Conservation (phyloP, 2,113 vertebrate species). For the Chamaetylas fuelleborni region DNA sequence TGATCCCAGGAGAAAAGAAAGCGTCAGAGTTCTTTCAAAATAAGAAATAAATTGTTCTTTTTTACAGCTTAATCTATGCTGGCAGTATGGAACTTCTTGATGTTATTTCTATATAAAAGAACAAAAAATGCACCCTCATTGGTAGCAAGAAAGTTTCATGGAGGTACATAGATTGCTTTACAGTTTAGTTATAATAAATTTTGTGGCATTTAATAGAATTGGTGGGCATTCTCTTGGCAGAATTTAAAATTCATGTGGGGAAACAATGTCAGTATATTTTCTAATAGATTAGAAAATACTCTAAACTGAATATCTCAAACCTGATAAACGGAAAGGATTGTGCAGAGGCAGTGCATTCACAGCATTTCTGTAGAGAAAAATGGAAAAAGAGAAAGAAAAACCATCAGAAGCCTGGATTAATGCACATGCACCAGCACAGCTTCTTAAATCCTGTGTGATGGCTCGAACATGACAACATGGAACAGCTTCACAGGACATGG, state of each 20-base stretch:
- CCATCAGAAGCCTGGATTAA: background rate
- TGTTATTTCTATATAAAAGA: background rate
- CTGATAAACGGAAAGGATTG: background rate
- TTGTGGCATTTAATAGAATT: background rate
- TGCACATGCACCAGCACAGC: background rate
- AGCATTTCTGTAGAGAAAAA: background rate
- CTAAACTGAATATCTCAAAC: background rate
- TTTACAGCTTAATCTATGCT: background rate
- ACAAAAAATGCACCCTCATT: background rate
- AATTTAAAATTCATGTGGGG: background rate
- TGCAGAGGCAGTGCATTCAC: background rate
- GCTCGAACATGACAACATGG: background rate
- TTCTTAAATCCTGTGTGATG: background rate
- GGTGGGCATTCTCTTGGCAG: background rate
- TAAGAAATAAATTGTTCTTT: background rate
- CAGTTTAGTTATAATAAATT: background rate
- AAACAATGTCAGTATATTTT: background rate
- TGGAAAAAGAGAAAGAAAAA: background rate
- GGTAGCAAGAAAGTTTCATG: background rate
- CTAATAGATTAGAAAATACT: background rate
- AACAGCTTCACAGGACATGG: background rate
- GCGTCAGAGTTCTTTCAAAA: background rate
- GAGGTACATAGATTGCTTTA: background rate
- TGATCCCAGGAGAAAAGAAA: background rate
- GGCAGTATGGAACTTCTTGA: background rate